Percentiles rank a stretch among this genome's conserved stretches.
Evolutionary conservation across 2,888 invertebrate species (phyloP).

Genomic region (Prenolepis imparis): DNA sequence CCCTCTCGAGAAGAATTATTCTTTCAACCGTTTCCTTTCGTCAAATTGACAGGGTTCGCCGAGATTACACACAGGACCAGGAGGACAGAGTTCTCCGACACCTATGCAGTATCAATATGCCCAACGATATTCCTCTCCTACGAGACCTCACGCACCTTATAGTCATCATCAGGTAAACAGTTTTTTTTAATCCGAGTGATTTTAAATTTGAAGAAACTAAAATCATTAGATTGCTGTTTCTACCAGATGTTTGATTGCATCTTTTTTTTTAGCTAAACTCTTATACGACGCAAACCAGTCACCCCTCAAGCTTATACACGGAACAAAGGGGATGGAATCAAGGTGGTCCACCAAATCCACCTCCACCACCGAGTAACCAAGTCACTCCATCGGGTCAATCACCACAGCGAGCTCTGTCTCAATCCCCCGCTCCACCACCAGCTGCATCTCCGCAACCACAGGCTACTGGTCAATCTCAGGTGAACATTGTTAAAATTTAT

Average conservation of each 20-base stretch:
- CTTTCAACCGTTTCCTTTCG: too few relatives aligned
- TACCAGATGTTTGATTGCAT: neutral
- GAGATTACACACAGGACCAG: constrained; percentile 84
- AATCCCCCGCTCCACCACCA: constrained; percentile 85
- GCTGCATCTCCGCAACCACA: constrained; percentile 85
- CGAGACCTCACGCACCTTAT: constrained; percentile 85
- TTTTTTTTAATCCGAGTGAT: neutral
- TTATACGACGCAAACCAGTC: constrained; percentile 82
- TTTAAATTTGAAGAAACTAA: neutral
- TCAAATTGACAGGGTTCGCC: constrained; percentile 81
- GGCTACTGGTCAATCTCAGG: constrained; percentile 82
- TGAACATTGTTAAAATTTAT: constrained; percentile 56
- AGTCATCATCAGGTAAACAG: constrained; percentile 84
- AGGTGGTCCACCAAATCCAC: constrained; percentile 83
- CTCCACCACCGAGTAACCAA: constrained; percentile 82
- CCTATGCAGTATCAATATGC: constrained; percentile 86
- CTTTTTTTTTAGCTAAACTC: constrained; percentile 82
- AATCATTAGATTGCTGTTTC: neutral
- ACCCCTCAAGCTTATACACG: constrained; percentile 83
- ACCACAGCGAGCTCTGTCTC: constrained; percentile 84
- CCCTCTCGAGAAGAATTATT: too few relatives aligned
- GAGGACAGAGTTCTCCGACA: constrained; percentile 85
- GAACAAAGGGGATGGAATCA: constrained; percentile 85
- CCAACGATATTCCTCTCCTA: constrained; percentile 85
- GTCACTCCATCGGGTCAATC: constrained; percentile 84